These are phyloP conservation scores for Tiliqua scincoides DNA, from an alignment of 2,113 vertebrate species.

Conservation along the genomic window DNA sequence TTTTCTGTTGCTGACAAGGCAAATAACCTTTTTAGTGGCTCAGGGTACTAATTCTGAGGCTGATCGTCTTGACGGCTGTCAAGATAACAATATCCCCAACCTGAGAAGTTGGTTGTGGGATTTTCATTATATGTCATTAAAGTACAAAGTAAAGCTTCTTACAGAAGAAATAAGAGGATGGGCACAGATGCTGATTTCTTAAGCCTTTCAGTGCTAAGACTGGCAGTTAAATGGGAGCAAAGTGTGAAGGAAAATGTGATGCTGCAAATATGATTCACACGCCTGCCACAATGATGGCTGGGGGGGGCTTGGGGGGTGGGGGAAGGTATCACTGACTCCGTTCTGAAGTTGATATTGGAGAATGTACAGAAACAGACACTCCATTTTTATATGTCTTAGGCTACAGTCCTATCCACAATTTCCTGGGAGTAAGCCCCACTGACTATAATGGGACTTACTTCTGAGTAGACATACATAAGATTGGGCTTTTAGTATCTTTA, in stretches of 20 bases:
- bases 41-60: constrained; percentile 31
- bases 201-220: constrained; percentile 31
- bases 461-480: too few relatives aligned
- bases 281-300: background rate
- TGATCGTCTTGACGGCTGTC: constrained; percentile 59
- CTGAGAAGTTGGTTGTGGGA: background rate
- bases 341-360: background rate
- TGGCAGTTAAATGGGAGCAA: constrained; percentile 39
- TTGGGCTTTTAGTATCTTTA: accelerated
- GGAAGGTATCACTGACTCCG: constrained; percentile 4
- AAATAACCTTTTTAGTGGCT: constrained; percentile 38
- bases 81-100: constrained; percentile 63
- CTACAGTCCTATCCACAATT: too few relatives aligned
- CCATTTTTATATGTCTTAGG: background rate
- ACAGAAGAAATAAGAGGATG: constrained; percentile 46
- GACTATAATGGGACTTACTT: too few relatives aligned
- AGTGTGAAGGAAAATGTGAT: constrained; percentile 39
- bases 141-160: constrained; percentile 54
- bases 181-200: constrained; percentile 48
- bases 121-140: constrained; percentile 52
- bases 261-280: constrained; percentile 22
- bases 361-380: background rate
- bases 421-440: too few relatives aligned
- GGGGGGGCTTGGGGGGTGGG: background rate
- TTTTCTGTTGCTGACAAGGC: constrained; percentile 43